Percentiles rank a stretch among this genome's conserved stretches.
Conservation (phyloP, 2,113 vertebrate genomes). For the Sminthopsis crassicaudata region DNA sequence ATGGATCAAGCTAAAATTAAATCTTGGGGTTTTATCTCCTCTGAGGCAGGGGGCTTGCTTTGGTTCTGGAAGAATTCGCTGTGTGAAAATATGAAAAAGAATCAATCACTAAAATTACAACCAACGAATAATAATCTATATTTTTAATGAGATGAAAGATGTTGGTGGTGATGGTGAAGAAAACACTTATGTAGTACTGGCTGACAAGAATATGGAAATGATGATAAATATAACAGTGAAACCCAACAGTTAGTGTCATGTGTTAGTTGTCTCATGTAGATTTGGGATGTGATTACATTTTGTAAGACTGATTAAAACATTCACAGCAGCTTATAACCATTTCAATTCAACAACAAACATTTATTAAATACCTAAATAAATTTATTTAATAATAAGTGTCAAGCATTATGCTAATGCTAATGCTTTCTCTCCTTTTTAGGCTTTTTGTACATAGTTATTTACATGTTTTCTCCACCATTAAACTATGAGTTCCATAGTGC, state of each 20-base stretch:
- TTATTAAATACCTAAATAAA: neutral
- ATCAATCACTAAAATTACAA: neutral
- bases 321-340: neutral
- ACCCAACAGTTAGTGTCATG: neutral
- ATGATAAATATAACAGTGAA: neutral
- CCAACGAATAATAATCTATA: neutral
- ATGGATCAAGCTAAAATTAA: neutral
- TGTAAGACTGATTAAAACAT: slow-evolving; percentile 37
- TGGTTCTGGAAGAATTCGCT: neutral
- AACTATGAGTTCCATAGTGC: neutral
- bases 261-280: neutral
- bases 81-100: neutral
- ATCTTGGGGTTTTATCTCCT: neutral
- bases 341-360: neutral
- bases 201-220: neutral
- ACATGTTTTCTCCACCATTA: neutral
- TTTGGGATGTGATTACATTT: neutral
- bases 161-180: neutral
- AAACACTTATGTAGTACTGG: neutral
- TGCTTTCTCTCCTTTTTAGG: neutral
- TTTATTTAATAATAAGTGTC: neutral
- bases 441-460: neutral
- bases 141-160: slow-evolving; percentile 15
- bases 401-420: neutral
- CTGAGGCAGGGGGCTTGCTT: neutral